A percentile compares a stretch with the other conserved stretches of the same genome.
These are phyloP conservation scores for Corythoichthys intestinalis DNA, from an alignment of 2,113 vertebrate species.

Conservation along the genomic window DNA sequence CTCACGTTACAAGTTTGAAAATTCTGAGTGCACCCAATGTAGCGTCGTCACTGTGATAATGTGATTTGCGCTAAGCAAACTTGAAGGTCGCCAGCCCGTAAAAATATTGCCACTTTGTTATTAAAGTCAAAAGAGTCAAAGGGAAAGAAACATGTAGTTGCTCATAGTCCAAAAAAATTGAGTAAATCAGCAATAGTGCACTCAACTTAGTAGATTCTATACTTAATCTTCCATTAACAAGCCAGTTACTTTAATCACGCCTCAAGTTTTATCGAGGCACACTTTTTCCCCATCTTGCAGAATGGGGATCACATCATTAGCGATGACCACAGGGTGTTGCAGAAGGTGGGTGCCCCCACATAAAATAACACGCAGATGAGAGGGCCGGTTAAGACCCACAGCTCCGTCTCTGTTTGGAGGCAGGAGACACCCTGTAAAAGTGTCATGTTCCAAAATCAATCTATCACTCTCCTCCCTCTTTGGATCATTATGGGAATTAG, in stretches of 20 bases:
- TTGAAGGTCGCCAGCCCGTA: no score
- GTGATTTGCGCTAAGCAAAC: no score
- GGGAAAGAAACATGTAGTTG: no score
- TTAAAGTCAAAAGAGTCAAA: no score
- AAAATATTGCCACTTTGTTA: no score
- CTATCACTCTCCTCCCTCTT: constrained; percentile 51
- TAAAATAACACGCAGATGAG: constrained; percentile 68
- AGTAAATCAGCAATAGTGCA: constrained; percentile 23
- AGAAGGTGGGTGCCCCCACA: constrained; percentile 60
- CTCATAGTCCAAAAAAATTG: no score
- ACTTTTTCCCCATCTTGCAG: constrained; percentile 59
- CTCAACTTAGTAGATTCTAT: constrained; percentile 54
- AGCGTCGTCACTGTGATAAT: no score
- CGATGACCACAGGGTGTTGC: constrained; percentile 64
- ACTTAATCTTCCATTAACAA: constrained; percentile 59
- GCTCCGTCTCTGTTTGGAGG: constrained; percentile 60
- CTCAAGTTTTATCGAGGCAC: constrained; percentile 72
- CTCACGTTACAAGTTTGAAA: no score
- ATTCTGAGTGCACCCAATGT: no score
- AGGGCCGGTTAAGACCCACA: constrained; percentile 55
- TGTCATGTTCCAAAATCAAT: constrained; percentile 67
- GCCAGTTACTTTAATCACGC: constrained; percentile 68
- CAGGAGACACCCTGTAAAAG: constrained; percentile 67
- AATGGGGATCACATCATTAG: constrained; percentile 72
- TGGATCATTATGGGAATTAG: constrained; percentile 62